Base-by-base conservation (phyloP, 1,140 invertebrate species). In the Aphaenogaster floridana region DNA sequence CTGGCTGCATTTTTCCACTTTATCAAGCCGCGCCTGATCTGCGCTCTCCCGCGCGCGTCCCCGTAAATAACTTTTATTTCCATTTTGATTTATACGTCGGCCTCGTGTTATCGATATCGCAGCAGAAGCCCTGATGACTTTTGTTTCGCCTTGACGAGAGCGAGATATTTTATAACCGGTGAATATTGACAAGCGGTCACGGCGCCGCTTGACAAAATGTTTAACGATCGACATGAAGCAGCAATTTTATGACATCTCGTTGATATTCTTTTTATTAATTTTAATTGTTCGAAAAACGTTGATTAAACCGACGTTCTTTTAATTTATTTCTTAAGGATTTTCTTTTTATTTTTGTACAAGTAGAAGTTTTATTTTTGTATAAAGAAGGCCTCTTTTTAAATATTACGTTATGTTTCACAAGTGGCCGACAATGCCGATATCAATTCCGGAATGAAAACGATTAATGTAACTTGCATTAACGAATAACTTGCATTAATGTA, bases 1-100 rank as follows among this genome's bases (percentile, higher is more conserved):
- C 78, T 68, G 79, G 48, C 89, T 77, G 89, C 89, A 91, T 91
- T 91, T 91, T 91, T 91, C 90, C 89, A 90, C 81, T 91, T 91
- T 91, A 91, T 91, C 90, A 88, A 79, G 54, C 74, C 86, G 48
- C 54, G 50, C 72, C 86, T 88, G 87, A 88, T 85, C 77, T 74
- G 42, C 78, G 17, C 79, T 76, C 84, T 57, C 61, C 45, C 59
- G 78, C 48, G 48, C 54, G 68, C 42, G 54, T 59, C 6, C 86
- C 72, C 69, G 87, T 88, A 90, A 90, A 90, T 91, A 88, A 90
- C 78, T 90, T 91, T 90, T 88, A 90, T 90, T 91, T 83, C 78
- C 64, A 83, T 90, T 90, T 90, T 90, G 71, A 87, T 86, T 86
- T 86, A 86, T 69, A 69, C 42, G 66, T 61, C 74, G 61, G 68